Evolutionary conservation across 2,797 vertebrate genomes (phyloP), one percentile per base, ranked within the genome.

Genomic region (Smutsia temminckii): DNA sequence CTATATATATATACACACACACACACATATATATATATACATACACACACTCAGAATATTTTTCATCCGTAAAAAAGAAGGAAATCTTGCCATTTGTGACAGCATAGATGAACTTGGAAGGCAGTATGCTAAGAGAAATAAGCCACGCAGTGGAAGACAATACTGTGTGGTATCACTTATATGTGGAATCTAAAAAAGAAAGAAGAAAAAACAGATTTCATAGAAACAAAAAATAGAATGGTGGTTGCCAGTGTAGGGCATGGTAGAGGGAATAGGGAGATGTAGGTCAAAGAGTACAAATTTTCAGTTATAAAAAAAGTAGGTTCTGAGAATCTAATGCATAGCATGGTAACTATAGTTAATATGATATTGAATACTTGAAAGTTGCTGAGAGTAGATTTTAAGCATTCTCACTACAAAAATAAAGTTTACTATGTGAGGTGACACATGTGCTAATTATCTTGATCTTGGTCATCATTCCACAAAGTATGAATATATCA

Each of bases 101-200:
- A 89, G 61, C 18, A 40, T 74, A 64, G 55, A 40, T 46, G 20
- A 57, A 40, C 11, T 25, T 85, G 46, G 34, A 80, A 40, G 57
- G 37, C 32, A 66, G 72, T 74, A 55, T 91, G n/a, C 74, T 72
- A 29, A 91, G 20, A 57, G 61, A 94, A 91, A 91, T 86, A 64
- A 66, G 23, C 81, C 57, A 61, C 14, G 64, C n/a, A 64, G 63
- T 85, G 18, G 74, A 91, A 86, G 49, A 74, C 37, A 86, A 91
- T 51, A 49, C 20, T 78, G 23, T 55, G 21, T 37, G 20, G 6
- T 40, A 80, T 66, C 66, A 80, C 3, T 77, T 77, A 57, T 21
- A 55, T 49, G 51, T 69, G 29, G 55, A 80, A 81, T 89, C 78
- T 68, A 53, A 34, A 7, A 25, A 14, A 29, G 20, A 66, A 40